Evolutionary conservation across 2,888 invertebrate genomes (phyloP).

Genomic region (Sabatieria punctata): DNA sequence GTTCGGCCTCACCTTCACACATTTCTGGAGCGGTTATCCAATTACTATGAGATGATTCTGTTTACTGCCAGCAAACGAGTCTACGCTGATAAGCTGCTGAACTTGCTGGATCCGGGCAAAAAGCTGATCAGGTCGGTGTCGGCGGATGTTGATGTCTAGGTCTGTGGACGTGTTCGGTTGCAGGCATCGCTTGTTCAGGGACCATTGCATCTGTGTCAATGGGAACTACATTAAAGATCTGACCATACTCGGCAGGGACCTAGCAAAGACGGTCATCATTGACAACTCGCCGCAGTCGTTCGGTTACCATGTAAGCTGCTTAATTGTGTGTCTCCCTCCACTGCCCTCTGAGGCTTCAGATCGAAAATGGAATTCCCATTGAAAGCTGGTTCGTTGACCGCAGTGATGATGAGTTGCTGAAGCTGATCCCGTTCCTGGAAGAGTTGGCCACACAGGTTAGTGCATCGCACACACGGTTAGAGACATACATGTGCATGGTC

Average conservation of each 20-base stretch:
- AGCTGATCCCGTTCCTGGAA: constrained; percentile 76
- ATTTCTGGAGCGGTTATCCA: constrained; percentile 71
- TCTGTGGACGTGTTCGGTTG: background rate
- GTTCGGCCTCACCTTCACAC: constrained; percentile 77
- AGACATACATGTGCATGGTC: constrained; percentile 1
- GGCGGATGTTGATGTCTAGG: background rate
- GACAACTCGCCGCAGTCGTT: constrained; percentile 78
- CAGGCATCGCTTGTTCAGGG: constrained; percentile 65
- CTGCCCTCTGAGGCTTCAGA: constrained; percentile 37
- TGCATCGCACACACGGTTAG: constrained; percentile 1
- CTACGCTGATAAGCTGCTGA: constrained; percentile 78
- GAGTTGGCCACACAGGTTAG: constrained; percentile 43
- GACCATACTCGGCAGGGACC: constrained; percentile 72
- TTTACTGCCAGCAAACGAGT: constrained; percentile 91
- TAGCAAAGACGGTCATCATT: constrained; percentile 67
- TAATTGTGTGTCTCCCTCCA: background rate
- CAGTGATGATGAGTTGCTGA: constrained; percentile 69
- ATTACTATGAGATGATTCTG: constrained; percentile 72
- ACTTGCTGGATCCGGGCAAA: constrained; percentile 70
- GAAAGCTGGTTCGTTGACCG: constrained; percentile 91
- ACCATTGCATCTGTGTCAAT: constrained; percentile 83
- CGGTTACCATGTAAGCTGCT: constrained; percentile 54
- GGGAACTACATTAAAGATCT: constrained; percentile 93
- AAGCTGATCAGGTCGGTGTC: constrained; percentile 59
- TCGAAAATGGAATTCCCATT: constrained; percentile 89